Conservation (phyloP, 2,113 vertebrate genomes). For the Catagonus wagneri region DNA sequence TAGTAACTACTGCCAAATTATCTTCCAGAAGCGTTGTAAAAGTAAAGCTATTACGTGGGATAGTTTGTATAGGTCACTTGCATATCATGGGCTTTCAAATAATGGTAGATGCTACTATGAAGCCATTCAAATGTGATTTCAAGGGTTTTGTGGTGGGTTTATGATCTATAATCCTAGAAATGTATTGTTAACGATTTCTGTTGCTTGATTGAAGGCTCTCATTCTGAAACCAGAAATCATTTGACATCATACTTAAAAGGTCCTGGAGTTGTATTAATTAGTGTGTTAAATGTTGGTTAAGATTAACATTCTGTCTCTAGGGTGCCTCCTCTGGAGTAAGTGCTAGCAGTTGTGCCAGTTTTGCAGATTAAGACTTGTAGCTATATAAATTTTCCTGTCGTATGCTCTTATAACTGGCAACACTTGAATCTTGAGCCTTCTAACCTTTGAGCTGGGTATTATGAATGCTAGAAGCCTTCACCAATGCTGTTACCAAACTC, state of each 20-base stretch:
- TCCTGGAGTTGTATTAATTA: conserved; percentile 35
- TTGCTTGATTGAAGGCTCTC: not conserved
- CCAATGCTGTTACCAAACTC: not conserved
- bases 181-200: not conserved
- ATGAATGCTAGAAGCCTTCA: not conserved
- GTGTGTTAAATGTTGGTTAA: conserved; percentile 46
- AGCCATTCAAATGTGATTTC: not conserved
- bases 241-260: conserved; percentile 39
- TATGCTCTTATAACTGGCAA: not conserved
- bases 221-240: conserved; percentile 18
- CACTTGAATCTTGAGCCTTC: not conserved
- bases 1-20: not conserved
- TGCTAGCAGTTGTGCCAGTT: not conserved
- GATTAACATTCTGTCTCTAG: not conserved
- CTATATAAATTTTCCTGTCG: not conserved
- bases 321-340: not conserved
- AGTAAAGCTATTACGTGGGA: not conserved
- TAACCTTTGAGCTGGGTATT: not conserved
- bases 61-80: not conserved
- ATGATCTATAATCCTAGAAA: conserved; percentile 6
- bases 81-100: not conserved
- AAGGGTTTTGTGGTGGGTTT: not conserved
- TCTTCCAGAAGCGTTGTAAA: not conserved
- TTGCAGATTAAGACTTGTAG: not conserved
- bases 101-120: not conserved